Conservation (phyloP, 2,113 vertebrate species). For the Thinocorus orbignyianus region DNA sequence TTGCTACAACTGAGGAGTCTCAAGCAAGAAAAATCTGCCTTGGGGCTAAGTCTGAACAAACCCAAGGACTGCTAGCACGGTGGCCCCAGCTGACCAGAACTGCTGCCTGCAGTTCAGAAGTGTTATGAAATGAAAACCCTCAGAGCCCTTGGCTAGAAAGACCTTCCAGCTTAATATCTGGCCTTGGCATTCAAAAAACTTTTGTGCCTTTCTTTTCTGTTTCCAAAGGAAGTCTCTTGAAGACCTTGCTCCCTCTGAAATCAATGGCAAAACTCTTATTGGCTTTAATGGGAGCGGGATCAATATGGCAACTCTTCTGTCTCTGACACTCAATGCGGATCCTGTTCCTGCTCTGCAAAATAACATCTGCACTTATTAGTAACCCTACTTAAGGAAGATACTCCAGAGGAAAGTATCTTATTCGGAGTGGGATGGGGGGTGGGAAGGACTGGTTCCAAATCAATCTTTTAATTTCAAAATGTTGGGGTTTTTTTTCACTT, state of each 20-base stretch:
- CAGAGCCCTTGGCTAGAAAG: background rate
- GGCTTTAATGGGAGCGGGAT: background rate
- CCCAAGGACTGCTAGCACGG: background rate
- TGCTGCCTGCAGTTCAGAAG: conserved; percentile 9
- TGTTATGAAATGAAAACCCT: background rate
- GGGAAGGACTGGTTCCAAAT: background rate
- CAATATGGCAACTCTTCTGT: background rate
- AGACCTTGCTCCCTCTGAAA: background rate
- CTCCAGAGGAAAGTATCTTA: background rate
- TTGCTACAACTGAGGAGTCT: background rate
- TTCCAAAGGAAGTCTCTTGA: background rate
- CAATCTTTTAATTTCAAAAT: background rate
- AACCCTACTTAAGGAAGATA: background rate
- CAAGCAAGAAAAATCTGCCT: background rate
- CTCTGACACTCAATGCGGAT: background rate
- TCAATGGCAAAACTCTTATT: conserved; percentile 4
- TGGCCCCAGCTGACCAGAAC: background rate
- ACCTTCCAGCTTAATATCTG: background rate
- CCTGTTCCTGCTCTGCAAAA: background rate
- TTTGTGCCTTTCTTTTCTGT: background rate
- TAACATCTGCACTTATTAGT: background rate
- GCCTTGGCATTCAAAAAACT: background rate
- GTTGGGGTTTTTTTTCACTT: background rate
- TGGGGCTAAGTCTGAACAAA: background rate
- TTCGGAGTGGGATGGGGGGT: background rate